These are phyloP conservation scores for Epistrophe eligans DNA, from an alignment of 2,888 invertebrate species.

Conservation along the genomic window DNA sequence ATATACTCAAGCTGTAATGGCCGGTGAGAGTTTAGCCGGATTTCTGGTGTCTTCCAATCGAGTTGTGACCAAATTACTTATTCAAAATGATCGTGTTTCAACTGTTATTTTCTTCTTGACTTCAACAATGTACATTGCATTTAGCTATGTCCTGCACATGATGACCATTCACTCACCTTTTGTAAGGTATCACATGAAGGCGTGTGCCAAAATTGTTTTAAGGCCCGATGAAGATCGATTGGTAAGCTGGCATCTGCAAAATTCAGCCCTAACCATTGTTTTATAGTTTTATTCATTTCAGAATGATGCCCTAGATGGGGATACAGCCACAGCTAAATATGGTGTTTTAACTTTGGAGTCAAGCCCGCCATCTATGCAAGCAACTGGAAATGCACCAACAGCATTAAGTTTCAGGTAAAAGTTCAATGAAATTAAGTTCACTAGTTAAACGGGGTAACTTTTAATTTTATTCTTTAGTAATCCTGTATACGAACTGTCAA, in stretches of 20 bases:
- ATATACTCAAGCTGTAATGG: conserved; percentile 97
- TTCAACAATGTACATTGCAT: conserved; percentile 90
- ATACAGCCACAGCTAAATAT: conserved; percentile 86
- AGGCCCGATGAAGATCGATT: conserved; percentile 92
- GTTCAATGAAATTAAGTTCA: too few relatives aligned
- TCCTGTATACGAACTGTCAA: conserved; percentile 92
- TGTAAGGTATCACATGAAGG: conserved; percentile 92
- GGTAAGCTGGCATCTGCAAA: conserved; percentile 58
- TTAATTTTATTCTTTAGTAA: conserved; percentile 86
- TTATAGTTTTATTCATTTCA: conserved; percentile 78
- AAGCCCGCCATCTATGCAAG: conserved; percentile 85
- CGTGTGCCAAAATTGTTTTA: conserved; percentile 90
- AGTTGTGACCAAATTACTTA: conserved; percentile 91
- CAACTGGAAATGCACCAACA: conserved; percentile 84
- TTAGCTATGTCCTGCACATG: conserved; percentile 92
- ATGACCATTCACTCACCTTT: conserved; percentile 91
- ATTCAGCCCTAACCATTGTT: conserved; percentile 36
- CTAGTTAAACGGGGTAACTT: background rate
- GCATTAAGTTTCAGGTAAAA: conserved; percentile 87
- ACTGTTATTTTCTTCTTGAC: conserved; percentile 94
- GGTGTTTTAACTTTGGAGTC: conserved; percentile 91
- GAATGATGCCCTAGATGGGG: conserved; percentile 87
- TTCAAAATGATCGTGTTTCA: conserved; percentile 91
- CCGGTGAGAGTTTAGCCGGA: conserved; percentile 95
- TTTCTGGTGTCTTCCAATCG: conserved; percentile 94